These are phyloP conservation scores for Morone saxatilis DNA, from an alignment of 2,113 vertebrate species.

Conservation along the genomic window DNA sequence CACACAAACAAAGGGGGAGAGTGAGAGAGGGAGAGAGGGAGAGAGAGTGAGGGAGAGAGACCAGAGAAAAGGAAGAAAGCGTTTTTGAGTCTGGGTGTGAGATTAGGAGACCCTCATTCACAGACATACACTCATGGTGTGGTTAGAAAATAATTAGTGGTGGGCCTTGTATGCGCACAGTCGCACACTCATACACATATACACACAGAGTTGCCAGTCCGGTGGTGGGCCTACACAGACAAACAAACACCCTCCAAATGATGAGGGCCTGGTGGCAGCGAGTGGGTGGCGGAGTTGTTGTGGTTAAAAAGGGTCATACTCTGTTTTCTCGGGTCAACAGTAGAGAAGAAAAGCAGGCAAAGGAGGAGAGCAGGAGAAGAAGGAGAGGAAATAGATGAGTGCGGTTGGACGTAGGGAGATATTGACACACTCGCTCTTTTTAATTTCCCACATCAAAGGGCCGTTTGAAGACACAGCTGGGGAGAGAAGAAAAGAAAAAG, in stretches of 20 bases:
- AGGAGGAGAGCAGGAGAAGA: constrained; percentile 65
- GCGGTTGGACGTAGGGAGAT: constrained; percentile 83
- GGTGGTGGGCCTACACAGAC: constrained; percentile 71
- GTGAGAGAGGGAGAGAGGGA: background rate
- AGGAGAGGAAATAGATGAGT: constrained; percentile 84
- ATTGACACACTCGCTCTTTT: constrained; percentile 88
- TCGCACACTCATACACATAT: constrained; percentile 63
- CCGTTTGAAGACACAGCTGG: constrained; percentile 90
- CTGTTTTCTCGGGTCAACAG: constrained; percentile 78
- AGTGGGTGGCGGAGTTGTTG: constrained; percentile 71
- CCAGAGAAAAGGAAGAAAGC: constrained; percentile 55
- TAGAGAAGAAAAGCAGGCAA: constrained; percentile 63
- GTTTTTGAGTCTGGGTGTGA: constrained; percentile 73
- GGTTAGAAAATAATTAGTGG: constrained; percentile 81
- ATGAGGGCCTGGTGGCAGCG: constrained; percentile 65
- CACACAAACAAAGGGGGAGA: constrained; percentile 40
- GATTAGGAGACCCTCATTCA: constrained; percentile 81
- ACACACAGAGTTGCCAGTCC: constrained; percentile 71
- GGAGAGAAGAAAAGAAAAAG: constrained; percentile 89
- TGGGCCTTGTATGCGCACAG: constrained; percentile 64
- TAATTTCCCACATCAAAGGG: constrained; percentile 88
- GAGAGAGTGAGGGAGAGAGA: constrained; percentile 13
- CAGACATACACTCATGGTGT: constrained; percentile 82
- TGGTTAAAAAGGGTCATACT: constrained; percentile 72
- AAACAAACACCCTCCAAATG: constrained; percentile 71